A percentile compares a stretch with the other conserved stretches of the same genome.
Conservation (phyloP, 1,140 invertebrate genomes). For the Aporrectodea caliginosa region DNA sequence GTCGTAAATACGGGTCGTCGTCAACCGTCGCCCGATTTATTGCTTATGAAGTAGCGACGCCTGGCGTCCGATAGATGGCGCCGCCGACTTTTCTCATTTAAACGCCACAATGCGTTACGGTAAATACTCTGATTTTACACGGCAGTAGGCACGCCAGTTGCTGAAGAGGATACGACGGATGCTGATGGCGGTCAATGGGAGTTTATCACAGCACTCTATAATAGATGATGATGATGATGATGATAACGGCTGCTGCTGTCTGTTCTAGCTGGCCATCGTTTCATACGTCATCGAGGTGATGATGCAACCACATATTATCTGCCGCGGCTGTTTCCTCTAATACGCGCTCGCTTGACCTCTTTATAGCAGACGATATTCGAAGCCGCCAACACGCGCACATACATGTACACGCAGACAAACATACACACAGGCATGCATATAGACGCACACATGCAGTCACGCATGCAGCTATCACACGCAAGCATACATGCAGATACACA, state of each 20-base stretch:
- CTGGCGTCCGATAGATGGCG: no score
- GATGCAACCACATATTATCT: no score
- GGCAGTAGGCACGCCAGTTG: background rate
- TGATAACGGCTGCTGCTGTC: no score
- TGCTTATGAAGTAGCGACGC: no score
- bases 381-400: background rate
- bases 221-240: no score
- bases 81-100: background rate
- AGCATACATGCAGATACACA: background rate
- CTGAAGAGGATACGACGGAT: no score
- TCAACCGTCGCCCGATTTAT: background rate
- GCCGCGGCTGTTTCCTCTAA: background rate
- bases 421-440: background rate
- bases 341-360: background rate
- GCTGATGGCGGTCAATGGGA: no score
- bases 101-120: background rate
- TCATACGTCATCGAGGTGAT: no score
- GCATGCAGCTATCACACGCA: background rate
- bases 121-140: background rate
- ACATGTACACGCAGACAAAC: background rate
- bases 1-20: background rate
- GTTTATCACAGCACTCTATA: no score
- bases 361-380: background rate
- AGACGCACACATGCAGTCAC: background rate
- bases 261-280: no score